phyloP scores from a whole-genome alignment of 2,113 vertebrate genomes.

The Pogona vitticeps region DNA sequence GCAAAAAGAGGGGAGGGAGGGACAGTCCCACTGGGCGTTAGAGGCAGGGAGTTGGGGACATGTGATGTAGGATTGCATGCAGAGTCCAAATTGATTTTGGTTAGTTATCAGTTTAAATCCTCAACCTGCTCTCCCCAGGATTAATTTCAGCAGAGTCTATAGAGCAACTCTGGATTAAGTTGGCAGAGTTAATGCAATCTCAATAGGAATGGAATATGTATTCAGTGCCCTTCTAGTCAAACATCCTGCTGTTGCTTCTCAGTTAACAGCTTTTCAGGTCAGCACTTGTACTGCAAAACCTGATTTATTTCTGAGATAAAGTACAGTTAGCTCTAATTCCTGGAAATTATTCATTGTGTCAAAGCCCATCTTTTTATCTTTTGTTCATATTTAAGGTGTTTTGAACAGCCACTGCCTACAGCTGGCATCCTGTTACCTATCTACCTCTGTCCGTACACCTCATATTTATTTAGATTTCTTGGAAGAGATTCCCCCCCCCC shows the following conservation, averaged over 20 bases:
- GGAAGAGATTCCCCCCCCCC: not conserved
- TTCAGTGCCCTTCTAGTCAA: not conserved
- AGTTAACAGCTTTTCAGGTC: not conserved
- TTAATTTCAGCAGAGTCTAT: not conserved
- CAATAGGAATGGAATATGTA: not conserved
- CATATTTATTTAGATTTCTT: not conserved
- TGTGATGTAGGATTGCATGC: no score
- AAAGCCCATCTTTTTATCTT: not conserved
- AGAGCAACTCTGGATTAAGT: not conserved
- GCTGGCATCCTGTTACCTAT: not conserved
- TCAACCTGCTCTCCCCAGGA: not conserved
- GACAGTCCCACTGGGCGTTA: not conserved
- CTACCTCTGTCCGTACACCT: not conserved
- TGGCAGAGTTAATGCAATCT: not conserved
- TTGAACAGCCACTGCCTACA: not conserved
- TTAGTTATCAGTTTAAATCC: not conserved
- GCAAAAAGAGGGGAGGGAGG: not conserved
- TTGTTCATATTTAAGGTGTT: not conserved
- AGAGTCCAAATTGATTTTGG: not conserved
- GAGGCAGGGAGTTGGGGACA: no score
- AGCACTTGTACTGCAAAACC: slow-evolving; percentile 16
- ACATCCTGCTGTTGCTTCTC: not conserved
- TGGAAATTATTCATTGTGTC: not conserved
- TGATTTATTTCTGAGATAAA: slow-evolving; percentile 16
- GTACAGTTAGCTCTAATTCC: not conserved